Base-by-base conservation (phyloP, 2,888 invertebrate genomes). In the Microchrysa polita region DNA sequence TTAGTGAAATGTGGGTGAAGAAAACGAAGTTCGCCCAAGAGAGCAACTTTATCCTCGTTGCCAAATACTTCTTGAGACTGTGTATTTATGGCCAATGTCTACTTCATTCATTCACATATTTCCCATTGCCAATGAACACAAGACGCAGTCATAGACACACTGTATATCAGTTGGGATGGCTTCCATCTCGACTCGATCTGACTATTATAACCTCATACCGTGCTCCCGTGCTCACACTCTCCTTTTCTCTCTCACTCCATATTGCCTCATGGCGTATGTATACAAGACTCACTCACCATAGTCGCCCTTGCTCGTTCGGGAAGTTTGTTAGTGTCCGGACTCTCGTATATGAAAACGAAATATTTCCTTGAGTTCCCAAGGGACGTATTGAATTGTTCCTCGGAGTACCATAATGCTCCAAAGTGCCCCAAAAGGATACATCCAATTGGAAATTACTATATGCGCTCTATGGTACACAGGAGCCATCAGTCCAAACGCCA, bases 331-430 rank as follows among this genome's bases (percentile, higher is more conserved):
- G 65, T 65, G 65, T n/a, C 20, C 65, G 12, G 55, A 20, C 69
- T 34, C 27, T 73, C 63, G 74, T 76, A 73, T 74, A 74, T 76
- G 76, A 74, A 76, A 74, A 76, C 74, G 76, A 76, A 76, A 76
- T 76, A 76, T 76, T 76, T 73, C 61, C 67, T 71, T 69, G 23
- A 20, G 55, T 57, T 82, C 82, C 78, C 61, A 77, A 80, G 82
- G 81, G 79, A 78, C 74, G 75, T 77, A 81, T 81, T 80, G 81
- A 84, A 84, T 84, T 84, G 83, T 82, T 82, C 84, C 83, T 83
- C 79, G 77, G 84, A 82, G 84, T 83, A 81, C 81, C 83, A 83
- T 83, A 83, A 84, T 81, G 80, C 81, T 80, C 79, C 78, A 80
- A 81, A 82, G 80, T 81, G 80, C 80, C 80, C 81, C 82, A 81